These are phyloP conservation scores for Apeira syringaria DNA, from an alignment of 2,888 invertebrate species.

Conservation along the genomic window DNA sequence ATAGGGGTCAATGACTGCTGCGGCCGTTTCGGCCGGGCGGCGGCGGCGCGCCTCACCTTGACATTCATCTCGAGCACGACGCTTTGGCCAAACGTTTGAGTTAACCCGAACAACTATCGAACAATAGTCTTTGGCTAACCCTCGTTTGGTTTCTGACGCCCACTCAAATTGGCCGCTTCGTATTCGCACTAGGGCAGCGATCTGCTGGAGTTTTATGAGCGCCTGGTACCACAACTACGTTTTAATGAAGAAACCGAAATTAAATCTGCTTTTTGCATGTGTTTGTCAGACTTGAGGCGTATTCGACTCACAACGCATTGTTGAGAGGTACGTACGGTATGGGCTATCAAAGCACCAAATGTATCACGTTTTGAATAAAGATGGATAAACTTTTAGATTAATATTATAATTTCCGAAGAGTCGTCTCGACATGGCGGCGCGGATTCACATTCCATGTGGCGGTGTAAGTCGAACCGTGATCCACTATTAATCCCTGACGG, in stretches of 20 bases:
- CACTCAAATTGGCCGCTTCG: conserved; percentile 43
- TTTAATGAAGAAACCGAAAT: conserved; percentile 48
- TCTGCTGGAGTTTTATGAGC: conserved; percentile 41
- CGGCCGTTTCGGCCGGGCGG: conserved; percentile 79
- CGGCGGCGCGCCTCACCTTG: conserved; percentile 81
- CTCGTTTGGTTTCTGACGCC: conserved; percentile 35
- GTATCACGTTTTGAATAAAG: conserved; percentile 19
- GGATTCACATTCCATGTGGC: conserved; percentile 19
- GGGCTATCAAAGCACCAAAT: too few relatives aligned
- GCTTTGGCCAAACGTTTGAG: conserved; percentile 74
- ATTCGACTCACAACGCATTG: conserved; percentile 2
- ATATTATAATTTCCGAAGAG: conserved; percentile 16
- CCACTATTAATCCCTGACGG: conserved; percentile 31
- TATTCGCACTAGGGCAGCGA: conserved; percentile 34
- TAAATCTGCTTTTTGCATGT: conserved; percentile 26
- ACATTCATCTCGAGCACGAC: conserved; percentile 80
- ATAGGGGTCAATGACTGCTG: conserved; percentile 73
- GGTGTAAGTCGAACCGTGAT: conserved; percentile 28
- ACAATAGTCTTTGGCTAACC: conserved; percentile 44
- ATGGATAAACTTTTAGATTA: conserved; percentile 11
- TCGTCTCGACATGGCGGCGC: conserved; percentile 18
- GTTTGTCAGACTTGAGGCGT: background rate
- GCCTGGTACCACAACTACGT: conserved; percentile 42
- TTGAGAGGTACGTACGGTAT: background rate
- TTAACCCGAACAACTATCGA: conserved; percentile 64